phyloP scores from a whole-genome alignment of 2,888 invertebrate genomes.

The Tholera decimalis region DNA sequence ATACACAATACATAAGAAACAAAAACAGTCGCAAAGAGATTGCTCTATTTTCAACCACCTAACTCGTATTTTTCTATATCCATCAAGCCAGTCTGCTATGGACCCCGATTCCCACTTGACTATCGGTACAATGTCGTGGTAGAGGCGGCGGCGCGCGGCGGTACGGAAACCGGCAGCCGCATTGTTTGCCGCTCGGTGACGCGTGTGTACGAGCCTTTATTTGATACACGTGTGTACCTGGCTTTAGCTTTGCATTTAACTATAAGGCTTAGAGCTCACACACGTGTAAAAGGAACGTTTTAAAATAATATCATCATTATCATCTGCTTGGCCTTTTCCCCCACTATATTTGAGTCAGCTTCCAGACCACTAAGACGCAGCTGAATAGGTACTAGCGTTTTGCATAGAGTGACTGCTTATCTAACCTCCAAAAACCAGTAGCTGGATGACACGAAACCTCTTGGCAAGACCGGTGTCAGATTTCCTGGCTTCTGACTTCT shows the following conservation, averaged over 20 bases:
- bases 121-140: constrained; percentile 39
- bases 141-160: constrained; percentile 3
- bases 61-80: not conserved
- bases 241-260: constrained; percentile 22
- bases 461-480: no score
- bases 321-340: no score
- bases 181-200: constrained; percentile 46
- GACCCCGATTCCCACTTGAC: constrained; percentile 13
- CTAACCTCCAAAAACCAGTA: no score
- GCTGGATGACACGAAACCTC: no score
- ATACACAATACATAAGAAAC: no score
- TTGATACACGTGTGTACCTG: constrained; percentile 28
- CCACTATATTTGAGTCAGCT: no score
- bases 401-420: no score
- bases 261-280: not conserved
- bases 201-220: constrained; percentile 39
- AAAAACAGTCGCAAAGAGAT: no score
- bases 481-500: no score
- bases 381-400: no score
- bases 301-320: no score
- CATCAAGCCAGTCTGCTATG: not conserved
- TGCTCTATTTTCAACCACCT: not conserved
- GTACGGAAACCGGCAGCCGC: constrained; percentile 45
- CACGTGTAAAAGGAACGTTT: not conserved
- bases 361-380: no score